Percentiles rank a stretch among this genome's conserved stretches.
phyloP scores from a whole-genome alignment of 2,797 vertebrate species.

The Xiphorhynchus erythropygius region DNA sequence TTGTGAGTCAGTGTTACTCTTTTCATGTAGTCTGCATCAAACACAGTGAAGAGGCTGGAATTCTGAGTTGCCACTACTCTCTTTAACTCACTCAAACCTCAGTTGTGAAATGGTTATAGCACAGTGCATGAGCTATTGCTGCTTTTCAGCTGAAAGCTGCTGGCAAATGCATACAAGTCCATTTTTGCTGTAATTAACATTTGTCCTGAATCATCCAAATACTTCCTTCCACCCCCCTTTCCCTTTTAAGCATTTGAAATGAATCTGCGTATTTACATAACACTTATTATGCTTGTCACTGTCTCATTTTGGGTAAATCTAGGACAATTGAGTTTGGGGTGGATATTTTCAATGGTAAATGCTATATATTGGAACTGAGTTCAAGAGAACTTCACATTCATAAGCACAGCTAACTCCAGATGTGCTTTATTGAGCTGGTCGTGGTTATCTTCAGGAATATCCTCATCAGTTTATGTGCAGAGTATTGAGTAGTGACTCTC shows the following conservation, averaged over 20 bases:
- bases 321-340: not conserved
- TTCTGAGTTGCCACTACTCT: not conserved
- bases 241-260: constrained; percentile 9
- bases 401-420: not conserved
- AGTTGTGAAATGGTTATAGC: not conserved
- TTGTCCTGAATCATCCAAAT: not conserved
- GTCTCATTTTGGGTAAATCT: constrained; percentile 20
- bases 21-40: not conserved
- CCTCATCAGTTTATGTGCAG: not conserved
- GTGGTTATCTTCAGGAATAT: not conserved
- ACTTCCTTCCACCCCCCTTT: not conserved
- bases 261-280: constrained; percentile 14
- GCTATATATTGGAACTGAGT: not conserved
- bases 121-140: not conserved
- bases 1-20: not conserved
- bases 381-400: not conserved
- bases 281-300: not conserved
- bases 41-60: not conserved
- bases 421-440: not conserved
- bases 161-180: not conserved
- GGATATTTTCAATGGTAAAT: not conserved
- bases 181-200: not conserved
- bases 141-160: not conserved
- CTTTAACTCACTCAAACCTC: not conserved
- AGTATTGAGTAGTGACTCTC: not conserved